Base-by-base conservation (phyloP, 2,113 vertebrate genomes). In the Strix uralensis region DNA sequence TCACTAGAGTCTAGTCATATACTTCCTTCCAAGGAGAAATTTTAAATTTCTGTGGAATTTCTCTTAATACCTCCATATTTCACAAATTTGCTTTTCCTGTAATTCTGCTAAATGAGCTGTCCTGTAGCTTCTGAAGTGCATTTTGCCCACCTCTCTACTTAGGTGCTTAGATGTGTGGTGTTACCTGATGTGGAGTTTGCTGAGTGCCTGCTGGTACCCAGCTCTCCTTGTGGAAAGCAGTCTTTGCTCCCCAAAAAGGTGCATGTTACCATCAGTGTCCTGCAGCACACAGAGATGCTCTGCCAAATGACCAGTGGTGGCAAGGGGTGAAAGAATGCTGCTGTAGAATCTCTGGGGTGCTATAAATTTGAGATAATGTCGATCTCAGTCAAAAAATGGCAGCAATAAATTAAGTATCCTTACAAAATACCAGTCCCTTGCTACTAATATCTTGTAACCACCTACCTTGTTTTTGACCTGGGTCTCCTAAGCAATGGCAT, bases 101-200 rank as follows among this genome's bases (percentile, higher is more conserved):
- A 72, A 40, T 52, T 59, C 27, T 47, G 29, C 34, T 44, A 34
- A 55, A 23, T 38, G 30, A 57, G 3, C n/a, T 54, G 26, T 65
- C 70, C 44, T 38, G 23, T 49, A 67, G 47, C 46, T 91, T 84
- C 81, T 83, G 61, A 78, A 65, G 34, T n/a, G 51, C 9, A 1
- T 70, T 84, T 81, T 81, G 25, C 29, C 38, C 8, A 7, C 59
- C 32, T 57, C 66, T 70, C 59, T 73, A 4, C 38, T 54, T 34
- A 9, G 15, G 4, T 23, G 3, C 59, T 70, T 27, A 44, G 40
- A 38, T 0, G 1, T 5, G 26, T 42, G 8, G 13, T n/a, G 22
- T 63, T 82, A 47, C 7, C 40, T 42, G 52, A 17, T 7, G 4
- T 51, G 62, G 57, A 32, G 23, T 36, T 86, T 51, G 29, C 52